These are phyloP conservation scores for Cephus nigrinus DNA, from an alignment of 2,888 invertebrate genomes.

Conservation along the genomic window DNA sequence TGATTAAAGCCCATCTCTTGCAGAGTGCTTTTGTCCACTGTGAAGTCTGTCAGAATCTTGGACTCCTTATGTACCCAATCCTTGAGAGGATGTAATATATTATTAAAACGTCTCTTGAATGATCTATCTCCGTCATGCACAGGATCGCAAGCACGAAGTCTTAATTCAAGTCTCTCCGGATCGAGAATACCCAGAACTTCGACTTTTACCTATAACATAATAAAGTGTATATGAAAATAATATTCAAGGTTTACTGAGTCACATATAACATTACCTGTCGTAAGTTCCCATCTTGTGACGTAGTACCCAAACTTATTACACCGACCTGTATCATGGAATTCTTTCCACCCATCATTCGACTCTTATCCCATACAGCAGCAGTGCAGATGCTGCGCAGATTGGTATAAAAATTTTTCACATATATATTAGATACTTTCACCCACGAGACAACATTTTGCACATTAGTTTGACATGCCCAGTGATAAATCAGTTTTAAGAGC, in stretches of 20 bases:
- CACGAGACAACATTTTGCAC: slow-evolving; percentile 90
- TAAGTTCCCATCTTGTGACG: slow-evolving; percentile 77
- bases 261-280: slow-evolving; percentile 53
- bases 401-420: slow-evolving; percentile 76
- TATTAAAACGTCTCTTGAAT: slow-evolving; percentile 83
- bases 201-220: slow-evolving; percentile 76
- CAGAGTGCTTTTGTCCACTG: slow-evolving; percentile 84
- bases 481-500: slow-evolving; percentile 85
- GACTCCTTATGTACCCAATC: slow-evolving; percentile 85
- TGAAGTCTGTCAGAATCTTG: slow-evolving; percentile 82
- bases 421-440: slow-evolving; percentile 83
- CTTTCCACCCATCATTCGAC: slow-evolving; percentile 78
- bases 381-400: slow-evolving; percentile 83
- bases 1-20: slow-evolving; percentile 83
- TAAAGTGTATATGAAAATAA: background rate
- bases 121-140: slow-evolving; percentile 81
- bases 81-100: slow-evolving; percentile 82
- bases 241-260: background rate
- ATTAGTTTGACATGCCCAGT: slow-evolving; percentile 92
- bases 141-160: slow-evolving; percentile 86
- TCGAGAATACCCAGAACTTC: slow-evolving; percentile 89
- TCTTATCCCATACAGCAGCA: slow-evolving; percentile 82
- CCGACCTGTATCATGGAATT: slow-evolving; percentile 71
- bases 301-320: slow-evolving; percentile 88
- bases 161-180: slow-evolving; percentile 73